Evolutionary conservation across 2,888 invertebrate genomes (phyloP), one percentile per base, ranked within the genome.

Genomic region (Parasteatoda lunata): DNA sequence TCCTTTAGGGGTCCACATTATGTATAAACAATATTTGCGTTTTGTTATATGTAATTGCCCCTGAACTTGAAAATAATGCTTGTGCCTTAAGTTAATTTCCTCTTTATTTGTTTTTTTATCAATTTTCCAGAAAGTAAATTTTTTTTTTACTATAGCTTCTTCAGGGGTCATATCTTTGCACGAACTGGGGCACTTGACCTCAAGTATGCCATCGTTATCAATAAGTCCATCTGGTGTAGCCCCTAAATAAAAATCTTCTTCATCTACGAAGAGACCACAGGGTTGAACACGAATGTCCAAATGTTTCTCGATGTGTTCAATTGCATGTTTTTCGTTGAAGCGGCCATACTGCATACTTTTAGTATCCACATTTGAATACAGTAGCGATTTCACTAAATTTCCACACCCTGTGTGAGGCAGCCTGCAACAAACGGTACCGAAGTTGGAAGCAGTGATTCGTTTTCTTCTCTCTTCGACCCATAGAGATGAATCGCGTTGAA

Each of bases 11-110:
- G 72, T 72, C 72, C 51, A 72, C 4, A 72, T 3, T 3, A 52
- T 15, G 15, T 52, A 72, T n/a, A 72, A 5, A 52, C 72, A 72
- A 52, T 52, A 72, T 72, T 51, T 52, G 3, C 52, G 9, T 52
- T 72, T 13, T 3, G 72, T n/a, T 52, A 51, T 72, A 72, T 72
- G 72, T 5, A 72, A 7, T 15, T 72, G 72, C 5, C 51, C 72
- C n/a, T 51, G 72, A 15, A 72, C 52, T 49, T 72, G 52, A n/a
- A 72, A 72, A 52, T 72, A 72, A n/a, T n/a, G 52, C 5, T 15
- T 51, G 15, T 72, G 72, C 52, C 51, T 72, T 13, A n/a, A n/a
- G 4, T 72, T 49, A 13, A 52, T 52, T 4, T 15, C 52, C 15
- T 52, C 52, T 52, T 52, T 72, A 7, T 52, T 72, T 72, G 8